These are phyloP conservation scores for Charina bottae DNA, from an alignment of 2,113 vertebrate species.

Conservation along the genomic window DNA sequence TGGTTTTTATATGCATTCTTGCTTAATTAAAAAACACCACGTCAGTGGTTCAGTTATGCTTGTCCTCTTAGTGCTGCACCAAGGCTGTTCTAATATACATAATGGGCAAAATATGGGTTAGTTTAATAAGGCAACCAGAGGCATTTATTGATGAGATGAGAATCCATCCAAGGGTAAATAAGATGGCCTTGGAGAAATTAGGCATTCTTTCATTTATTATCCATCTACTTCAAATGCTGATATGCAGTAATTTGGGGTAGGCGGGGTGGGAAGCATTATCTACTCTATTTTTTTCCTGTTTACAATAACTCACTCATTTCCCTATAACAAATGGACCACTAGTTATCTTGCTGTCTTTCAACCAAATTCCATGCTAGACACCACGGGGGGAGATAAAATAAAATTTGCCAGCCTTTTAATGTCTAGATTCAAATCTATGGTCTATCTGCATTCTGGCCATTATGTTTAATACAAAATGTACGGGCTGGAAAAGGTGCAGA, in stretches of 20 bases:
- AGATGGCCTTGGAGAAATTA: too few species aligned
- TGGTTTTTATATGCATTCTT: neutral
- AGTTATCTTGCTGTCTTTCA: constrained; percentile 12
- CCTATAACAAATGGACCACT: neutral
- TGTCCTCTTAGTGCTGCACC: neutral
- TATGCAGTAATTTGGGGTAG: neutral
- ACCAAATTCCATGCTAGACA: neutral
- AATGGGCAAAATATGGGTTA: neutral
- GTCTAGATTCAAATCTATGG: neutral
- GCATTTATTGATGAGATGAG: too few species aligned
- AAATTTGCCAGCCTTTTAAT: neutral
- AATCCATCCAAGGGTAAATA: too few species aligned
- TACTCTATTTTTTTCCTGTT: neutral
- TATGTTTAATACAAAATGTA: neutral
- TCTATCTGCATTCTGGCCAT: neutral
- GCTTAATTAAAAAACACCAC: neutral
- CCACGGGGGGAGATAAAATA: neutral
- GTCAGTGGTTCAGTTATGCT: neutral
- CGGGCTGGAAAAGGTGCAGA: neutral
- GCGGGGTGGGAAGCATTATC: neutral
- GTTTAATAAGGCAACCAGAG: too few species aligned
- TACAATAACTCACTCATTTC: neutral
- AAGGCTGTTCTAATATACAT: neutral
- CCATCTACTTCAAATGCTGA: constrained; percentile 2
- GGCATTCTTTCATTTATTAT: neutral